phyloP scores from a whole-genome alignment of 1,140 invertebrate species.

The Coelopa frigida region DNA sequence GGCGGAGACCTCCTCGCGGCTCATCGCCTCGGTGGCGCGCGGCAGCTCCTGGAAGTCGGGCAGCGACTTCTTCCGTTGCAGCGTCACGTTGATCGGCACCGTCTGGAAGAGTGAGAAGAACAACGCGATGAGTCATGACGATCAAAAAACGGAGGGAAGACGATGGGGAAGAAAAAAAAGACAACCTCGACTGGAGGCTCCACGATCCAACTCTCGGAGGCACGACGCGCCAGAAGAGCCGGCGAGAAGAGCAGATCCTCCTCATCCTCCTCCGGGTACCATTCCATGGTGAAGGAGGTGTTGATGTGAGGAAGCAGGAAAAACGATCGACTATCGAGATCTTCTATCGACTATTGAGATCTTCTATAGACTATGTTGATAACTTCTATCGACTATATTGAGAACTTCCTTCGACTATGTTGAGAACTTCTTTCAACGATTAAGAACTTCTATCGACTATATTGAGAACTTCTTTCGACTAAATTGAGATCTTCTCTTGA shows the following conservation, averaged over 20 bases:
- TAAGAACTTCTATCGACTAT: no score
- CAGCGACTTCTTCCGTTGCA: slow-evolving; percentile 89
- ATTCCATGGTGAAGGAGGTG: slow-evolving; percentile 46
- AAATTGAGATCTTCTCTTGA: no score
- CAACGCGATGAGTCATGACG: background rate
- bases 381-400: no score
- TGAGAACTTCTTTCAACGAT: no score
- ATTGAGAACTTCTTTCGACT: no score
- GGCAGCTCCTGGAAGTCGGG: slow-evolving; percentile 84
- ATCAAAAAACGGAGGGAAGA: no score
- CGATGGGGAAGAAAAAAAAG: background rate
- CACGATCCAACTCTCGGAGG: slow-evolving; percentile 79
- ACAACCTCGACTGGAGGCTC: slow-evolving; percentile 71
- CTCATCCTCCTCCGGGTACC: slow-evolving; percentile 70
- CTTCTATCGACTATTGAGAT: no score
- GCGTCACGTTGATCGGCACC: slow-evolving; percentile 59
- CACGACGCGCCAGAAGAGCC: slow-evolving; percentile 70
- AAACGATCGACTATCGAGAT: no score
- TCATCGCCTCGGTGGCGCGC: slow-evolving; percentile 69
- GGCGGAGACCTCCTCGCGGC: slow-evolving; percentile 88
- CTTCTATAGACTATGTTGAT: no score
- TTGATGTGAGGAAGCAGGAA: no score
- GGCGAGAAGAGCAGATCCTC: slow-evolving; percentile 78
- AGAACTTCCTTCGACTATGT: no score
- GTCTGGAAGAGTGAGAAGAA: slow-evolving; percentile 48